phyloP scores from a whole-genome alignment of 2,113 vertebrate species.

The Oenanthe melanoleuca region DNA sequence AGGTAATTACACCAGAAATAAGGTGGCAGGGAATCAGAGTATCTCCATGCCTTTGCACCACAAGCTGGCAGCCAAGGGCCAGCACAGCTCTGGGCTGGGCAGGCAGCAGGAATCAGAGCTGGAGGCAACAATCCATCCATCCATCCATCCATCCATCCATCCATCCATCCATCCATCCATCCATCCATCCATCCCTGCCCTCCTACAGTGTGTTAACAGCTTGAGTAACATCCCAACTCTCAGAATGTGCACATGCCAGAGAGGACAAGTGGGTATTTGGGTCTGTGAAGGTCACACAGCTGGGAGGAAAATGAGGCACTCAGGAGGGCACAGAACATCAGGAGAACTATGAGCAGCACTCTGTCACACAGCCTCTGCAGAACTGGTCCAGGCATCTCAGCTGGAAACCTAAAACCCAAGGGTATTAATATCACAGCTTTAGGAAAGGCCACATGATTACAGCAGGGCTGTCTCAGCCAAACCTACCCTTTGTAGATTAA shows the following conservation, averaged over 20 bases:
- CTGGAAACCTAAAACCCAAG: background rate
- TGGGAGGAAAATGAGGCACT: background rate
- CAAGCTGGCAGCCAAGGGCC: background rate
- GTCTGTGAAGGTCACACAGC: background rate
- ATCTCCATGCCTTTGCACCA: background rate
- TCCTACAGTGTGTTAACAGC: no score
- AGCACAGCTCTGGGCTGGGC: background rate
- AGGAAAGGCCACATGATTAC: background rate
- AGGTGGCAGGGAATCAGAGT: background rate
- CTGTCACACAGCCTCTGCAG: background rate
- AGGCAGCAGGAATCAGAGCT: background rate
- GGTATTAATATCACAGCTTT: background rate
- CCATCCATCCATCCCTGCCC: background rate
- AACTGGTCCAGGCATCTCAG: background rate
- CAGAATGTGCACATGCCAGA: background rate
- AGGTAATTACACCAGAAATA: background rate
- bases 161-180: background rate
- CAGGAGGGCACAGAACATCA: background rate
- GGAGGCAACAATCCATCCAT: background rate
- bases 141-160: no score
- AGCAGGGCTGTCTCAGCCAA: background rate
- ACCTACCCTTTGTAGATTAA: background rate
- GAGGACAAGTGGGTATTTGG: background rate
- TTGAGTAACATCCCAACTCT: background rate
- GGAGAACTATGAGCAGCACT: fast-evolving